Conservation (phyloP, 2,797 vertebrate genomes). For the Malurus leucopterus region DNA sequence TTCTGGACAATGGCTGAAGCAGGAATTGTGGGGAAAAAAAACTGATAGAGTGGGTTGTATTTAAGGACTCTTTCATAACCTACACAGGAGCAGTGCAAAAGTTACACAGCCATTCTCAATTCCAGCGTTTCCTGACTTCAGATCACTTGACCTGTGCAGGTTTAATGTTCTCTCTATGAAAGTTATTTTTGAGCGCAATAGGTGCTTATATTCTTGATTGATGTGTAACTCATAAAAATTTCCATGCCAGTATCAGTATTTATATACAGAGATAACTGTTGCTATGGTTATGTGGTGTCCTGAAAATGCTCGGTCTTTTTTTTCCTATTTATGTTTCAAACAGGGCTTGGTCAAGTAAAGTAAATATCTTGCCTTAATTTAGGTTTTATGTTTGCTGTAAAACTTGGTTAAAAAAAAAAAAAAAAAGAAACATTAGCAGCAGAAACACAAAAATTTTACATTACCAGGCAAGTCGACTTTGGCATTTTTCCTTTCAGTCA, state of each 20-base stretch:
- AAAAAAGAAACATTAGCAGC: conserved; percentile 25
- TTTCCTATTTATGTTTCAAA: conserved; percentile 9
- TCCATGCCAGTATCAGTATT: not conserved
- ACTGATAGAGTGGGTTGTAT: not conserved
- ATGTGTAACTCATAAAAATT: not conserved
- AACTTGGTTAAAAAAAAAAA: conserved; percentile 9
- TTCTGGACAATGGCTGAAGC: not conserved
- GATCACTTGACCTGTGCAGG: not conserved
- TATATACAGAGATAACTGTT: conserved; percentile 16
- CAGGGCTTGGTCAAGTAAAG: conserved; percentile 18
- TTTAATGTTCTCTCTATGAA: not conserved
- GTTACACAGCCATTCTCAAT: not conserved
- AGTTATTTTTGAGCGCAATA: not conserved
- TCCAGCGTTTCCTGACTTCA: not conserved
- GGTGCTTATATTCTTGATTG: not conserved
- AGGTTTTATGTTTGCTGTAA: conserved; percentile 58
- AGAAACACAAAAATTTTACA: conserved; percentile 58
- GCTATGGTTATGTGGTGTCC: conserved; percentile 9
- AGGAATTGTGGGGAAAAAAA: not conserved
- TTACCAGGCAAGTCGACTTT: conserved; percentile 66
- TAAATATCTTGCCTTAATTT: conserved; percentile 53
- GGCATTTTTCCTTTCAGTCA: conserved; percentile 76
- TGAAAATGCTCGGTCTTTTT: not conserved
- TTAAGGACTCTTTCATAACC: not conserved
- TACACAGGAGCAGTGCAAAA: not conserved